Percentiles rank a stretch among this genome's conserved stretches.
phyloP scores from a whole-genome alignment of 2,113 vertebrate species.

The Girardinichthys multiradiatus region DNA sequence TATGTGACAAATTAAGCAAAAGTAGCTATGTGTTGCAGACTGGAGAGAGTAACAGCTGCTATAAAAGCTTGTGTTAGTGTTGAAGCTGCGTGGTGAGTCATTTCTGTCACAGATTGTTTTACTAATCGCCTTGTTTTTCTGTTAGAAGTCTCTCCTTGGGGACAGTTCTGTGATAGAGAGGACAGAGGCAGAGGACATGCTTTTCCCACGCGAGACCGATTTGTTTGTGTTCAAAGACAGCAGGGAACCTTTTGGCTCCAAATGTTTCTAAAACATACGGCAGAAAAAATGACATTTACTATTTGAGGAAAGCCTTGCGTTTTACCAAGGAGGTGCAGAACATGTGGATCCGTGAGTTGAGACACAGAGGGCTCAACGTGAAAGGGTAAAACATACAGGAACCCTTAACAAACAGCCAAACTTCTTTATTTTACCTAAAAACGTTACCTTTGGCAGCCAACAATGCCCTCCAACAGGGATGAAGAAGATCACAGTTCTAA shows the following conservation, averaged over 20 bases:
- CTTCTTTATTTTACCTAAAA: not conserved
- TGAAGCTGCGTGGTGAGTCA: slow-evolving; percentile 54
- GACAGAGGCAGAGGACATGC: slow-evolving; percentile 42
- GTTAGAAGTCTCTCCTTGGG: slow-evolving; percentile 53
- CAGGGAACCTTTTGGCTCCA: slow-evolving; percentile 46
- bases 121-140: slow-evolving; percentile 66
- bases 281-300: slow-evolving; percentile 30
- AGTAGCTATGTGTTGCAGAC: slow-evolving; percentile 22
- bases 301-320: slow-evolving; percentile 5
- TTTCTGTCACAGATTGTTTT: slow-evolving; percentile 43
- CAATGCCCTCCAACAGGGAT: not conserved
- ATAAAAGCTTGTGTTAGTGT: slow-evolving; percentile 44
- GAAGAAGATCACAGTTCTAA: not conserved
- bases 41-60: slow-evolving; percentile 32
- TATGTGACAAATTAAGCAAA: slow-evolving; percentile 40
- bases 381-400: not conserved
- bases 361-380: not conserved
- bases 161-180: slow-evolving; percentile 47
- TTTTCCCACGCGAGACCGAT: slow-evolving; percentile 50
- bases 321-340: slow-evolving; percentile 25
- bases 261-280: slow-evolving; percentile 24
- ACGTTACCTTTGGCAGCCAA: not conserved
- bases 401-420: slow-evolving; percentile 6
- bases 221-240: slow-evolving; percentile 25
- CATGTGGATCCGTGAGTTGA: not conserved